These are phyloP conservation scores for Biston betularia DNA, from an alignment of 2,888 invertebrate genomes.

Conservation along the genomic window DNA sequence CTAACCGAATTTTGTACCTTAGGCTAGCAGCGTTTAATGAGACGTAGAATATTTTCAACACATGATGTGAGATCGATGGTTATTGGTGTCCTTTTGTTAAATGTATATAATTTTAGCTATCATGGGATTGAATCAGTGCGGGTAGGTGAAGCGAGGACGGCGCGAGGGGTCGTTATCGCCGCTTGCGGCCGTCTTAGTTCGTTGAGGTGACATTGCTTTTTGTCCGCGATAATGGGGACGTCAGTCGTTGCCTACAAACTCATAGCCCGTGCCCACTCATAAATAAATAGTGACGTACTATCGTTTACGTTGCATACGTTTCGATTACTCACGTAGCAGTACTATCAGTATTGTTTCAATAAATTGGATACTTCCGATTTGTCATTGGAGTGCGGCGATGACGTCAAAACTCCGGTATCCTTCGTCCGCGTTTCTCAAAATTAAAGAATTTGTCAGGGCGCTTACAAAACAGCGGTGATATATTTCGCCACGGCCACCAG, in stretches of 20 bases:
- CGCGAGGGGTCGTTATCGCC: constrained; percentile 57
- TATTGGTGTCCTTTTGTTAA: constrained; percentile 21
- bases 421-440: constrained; percentile 6
- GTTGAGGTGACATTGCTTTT: constrained; percentile 65
- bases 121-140: constrained; percentile 37
- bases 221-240: constrained; percentile 54
- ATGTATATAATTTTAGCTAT: constrained; percentile 33
- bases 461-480: constrained; percentile 51
- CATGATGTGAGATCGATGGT: constrained; percentile 11
- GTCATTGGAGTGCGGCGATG: constrained; percentile 2
- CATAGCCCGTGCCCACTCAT: constrained; percentile 42
- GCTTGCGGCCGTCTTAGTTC: constrained; percentile 48
- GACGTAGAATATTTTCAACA: constrained; percentile 15
- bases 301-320: constrained; percentile 32
- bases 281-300: constrained; percentile 34
- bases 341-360: constrained; percentile 8
- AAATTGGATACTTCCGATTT: constrained; percentile 8
- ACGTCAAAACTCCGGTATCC: constrained; percentile 10
- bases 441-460: constrained; percentile 38
- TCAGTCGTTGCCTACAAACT: constrained; percentile 42
- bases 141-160: constrained; percentile 52
- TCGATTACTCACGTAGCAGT: constrained; percentile 40
- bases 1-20: constrained; percentile 35
- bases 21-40: constrained; percentile 28
- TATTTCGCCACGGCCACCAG: constrained; percentile 56